These are phyloP conservation scores for Brachionichthys hirsutus DNA, from an alignment of 2,113 vertebrate genomes.

Conservation along the genomic window DNA sequence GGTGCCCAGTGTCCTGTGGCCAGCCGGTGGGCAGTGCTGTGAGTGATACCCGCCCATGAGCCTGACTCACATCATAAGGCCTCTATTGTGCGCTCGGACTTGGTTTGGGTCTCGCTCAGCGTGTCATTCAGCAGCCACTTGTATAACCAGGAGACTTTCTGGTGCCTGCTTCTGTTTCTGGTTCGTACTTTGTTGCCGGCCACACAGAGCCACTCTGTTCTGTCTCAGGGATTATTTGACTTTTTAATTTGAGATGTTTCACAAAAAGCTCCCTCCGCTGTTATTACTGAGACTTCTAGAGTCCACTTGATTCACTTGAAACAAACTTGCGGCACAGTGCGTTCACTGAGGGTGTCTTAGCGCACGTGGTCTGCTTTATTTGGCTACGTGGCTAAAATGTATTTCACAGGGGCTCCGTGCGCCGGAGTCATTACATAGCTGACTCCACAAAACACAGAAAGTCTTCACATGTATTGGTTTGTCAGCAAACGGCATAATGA, in stretches of 20 bases:
- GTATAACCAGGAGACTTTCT: conserved; percentile 76
- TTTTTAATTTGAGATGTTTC: conserved; percentile 56
- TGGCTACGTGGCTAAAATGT: conserved; percentile 40
- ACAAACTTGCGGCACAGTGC: conserved; percentile 26
- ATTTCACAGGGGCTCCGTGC: conserved; percentile 34
- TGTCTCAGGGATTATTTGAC: conserved; percentile 51
- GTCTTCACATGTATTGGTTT: conserved; percentile 41
- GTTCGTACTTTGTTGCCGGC: conserved; percentile 58
- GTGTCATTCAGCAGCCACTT: conserved; percentile 74
- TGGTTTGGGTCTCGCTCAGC: conserved; percentile 73
- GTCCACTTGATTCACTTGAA: conserved; percentile 45
- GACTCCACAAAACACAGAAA: conserved; percentile 39
- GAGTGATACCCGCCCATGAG: conserved; percentile 68
- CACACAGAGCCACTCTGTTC: conserved; percentile 70
- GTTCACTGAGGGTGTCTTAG: conserved; percentile 14
- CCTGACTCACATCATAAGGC: conserved; percentile 75
- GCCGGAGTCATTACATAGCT: conserved; percentile 35
- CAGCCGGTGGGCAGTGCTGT: conserved; percentile 63
- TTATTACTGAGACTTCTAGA: conserved; percentile 18
- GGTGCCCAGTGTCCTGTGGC: conserved; percentile 62
- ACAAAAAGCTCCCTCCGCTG: conserved; percentile 38
- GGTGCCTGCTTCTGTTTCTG: conserved; percentile 75
- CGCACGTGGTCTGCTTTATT: conserved; percentile 40
- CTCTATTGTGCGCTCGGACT: conserved; percentile 72
- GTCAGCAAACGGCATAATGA: conserved; percentile 30